Evolutionary conservation across 2,113 vertebrate species (phyloP), one percentile per base, ranked within the genome.

Genomic region (Turdus rufiventris): DNA sequence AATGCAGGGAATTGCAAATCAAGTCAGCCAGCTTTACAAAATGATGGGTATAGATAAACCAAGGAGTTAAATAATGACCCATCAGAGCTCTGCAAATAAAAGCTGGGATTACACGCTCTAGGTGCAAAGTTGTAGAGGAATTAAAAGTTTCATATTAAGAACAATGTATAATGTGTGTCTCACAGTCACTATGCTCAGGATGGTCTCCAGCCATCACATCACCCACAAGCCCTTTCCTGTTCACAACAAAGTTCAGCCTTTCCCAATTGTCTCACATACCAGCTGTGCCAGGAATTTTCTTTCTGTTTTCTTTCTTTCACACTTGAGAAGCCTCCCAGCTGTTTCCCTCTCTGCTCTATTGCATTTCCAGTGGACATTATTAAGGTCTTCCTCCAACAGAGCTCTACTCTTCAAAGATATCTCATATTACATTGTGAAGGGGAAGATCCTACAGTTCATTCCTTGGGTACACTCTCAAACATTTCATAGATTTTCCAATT

Each of bases 21-120:
- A 51, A 18, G 23, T 43, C 20, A 62, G 10, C 12, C 15, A 66
- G 13, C n/a, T 89, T 50, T 62, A 43, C 8, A 66, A 61, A 70
- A 62, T 31, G 5, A 25, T 47, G 10, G 16, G 1, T 34, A 15
- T 23, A 53, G 12, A 48, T n/a, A 38, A 66, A 65, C 2, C 3
- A 40, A 61, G 10, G 31, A 70, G 8, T 77, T n/a, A 74, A 70
- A 73, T 25, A 65, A 57, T 38, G 9, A 48, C 13, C 38, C 2
- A 2, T 31, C 4, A 0, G 0, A 56, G 23, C 23, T 38, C 33
- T 70, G 56, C 24, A 65, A 63, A 61, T n/a, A 61, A 85, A 65
- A 40, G 16, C 20, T 17, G 38, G 12, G 10, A 12, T 60, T 50
- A 19, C 8, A 8, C 3, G 0, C 5, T 61, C 26, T 19, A 53